Base-by-base conservation (phyloP, 2,888 invertebrate species). In the Linyphia triangularis region DNA sequence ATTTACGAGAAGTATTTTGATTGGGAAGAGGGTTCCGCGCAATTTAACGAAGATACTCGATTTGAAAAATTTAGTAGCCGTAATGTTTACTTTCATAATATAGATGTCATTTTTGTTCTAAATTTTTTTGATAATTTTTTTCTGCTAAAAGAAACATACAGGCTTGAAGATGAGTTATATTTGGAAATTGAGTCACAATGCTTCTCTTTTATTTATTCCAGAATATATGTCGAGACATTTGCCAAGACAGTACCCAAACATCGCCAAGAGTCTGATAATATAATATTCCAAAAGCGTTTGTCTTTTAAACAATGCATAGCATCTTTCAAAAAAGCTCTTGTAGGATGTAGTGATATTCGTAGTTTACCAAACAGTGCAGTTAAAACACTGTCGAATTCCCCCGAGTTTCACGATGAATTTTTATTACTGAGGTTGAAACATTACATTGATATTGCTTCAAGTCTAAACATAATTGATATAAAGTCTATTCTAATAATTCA, bases 121-220 rank as follows among this genome's bases (percentile, higher is more conserved):
- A 69, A 70, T 57, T 69, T 81, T 26, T 81, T 81, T 19, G 81
- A 81, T 59, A 81, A 81, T 26, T 28, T 70, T 3, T 81, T 57
- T 37, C 59, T 70, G 16, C 59, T 81, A 28, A 81, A 81, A 24
- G 70, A 81, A 22, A 69, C 59, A 59, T 10, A 70, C 2, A 0
- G 6, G n/a, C 33, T 81, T 7, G n/a, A 22, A 2, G 10, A 59
- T 37, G 59, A 59, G 13, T 19, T 6, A n/a, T 81, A 70, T 70
- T 59, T 43, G 4, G 26, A 81, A 70, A 59, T 81, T 22, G 81
- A 81, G 40, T 81, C 81, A 1, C 22, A 26, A 6, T 81, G 69
- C 37, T 70, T 81, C 37, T 57, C 70, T 26, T 59, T 70, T 1
- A 57, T 81, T n/a, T 70, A 57, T 37, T 40, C 59, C 10, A 59